These are phyloP conservation scores for Chionoecetes opilio DNA, from an alignment of 1,140 invertebrate species.

Conservation along the genomic window DNA sequence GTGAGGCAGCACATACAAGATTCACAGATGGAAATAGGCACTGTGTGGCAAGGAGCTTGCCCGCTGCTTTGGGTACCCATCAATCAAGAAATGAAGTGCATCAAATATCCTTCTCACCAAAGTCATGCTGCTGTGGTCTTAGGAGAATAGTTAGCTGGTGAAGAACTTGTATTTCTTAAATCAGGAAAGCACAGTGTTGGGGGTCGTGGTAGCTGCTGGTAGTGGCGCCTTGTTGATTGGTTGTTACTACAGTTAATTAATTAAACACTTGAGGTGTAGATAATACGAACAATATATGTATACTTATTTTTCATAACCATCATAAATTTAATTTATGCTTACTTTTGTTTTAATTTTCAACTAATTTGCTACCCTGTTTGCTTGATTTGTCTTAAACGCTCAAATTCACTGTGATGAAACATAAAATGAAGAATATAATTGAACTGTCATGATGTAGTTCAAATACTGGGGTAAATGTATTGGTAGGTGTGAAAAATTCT, in stretches of 20 bases:
- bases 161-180: constrained; percentile 40
- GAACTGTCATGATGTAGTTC: background rate
- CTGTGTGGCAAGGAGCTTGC: background rate
- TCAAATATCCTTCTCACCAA: background rate
- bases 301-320: background rate
- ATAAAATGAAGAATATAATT: constrained; percentile 11
- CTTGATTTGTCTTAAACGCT: background rate
- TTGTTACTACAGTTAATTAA: background rate
- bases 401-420: background rate
- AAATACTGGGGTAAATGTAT: background rate
- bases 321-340: background rate
- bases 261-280: constrained; percentile 33
- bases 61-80: background rate
- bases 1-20: too few relatives aligned
- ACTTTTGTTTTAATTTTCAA: constrained; percentile 38
- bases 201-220: constrained; percentile 41
- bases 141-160: constrained; percentile 39
- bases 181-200: constrained; percentile 3
- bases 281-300: constrained; percentile 3
- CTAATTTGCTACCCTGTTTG: background rate
- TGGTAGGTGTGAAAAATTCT: background rate
- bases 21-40: too few relatives aligned
- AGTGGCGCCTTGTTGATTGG: constrained; percentile 56
- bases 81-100: background rate
- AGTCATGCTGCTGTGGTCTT: constrained; percentile 16